Base-by-base conservation (phyloP, 2,797 vertebrate genomes). In the Phoebastria nigripes region DNA sequence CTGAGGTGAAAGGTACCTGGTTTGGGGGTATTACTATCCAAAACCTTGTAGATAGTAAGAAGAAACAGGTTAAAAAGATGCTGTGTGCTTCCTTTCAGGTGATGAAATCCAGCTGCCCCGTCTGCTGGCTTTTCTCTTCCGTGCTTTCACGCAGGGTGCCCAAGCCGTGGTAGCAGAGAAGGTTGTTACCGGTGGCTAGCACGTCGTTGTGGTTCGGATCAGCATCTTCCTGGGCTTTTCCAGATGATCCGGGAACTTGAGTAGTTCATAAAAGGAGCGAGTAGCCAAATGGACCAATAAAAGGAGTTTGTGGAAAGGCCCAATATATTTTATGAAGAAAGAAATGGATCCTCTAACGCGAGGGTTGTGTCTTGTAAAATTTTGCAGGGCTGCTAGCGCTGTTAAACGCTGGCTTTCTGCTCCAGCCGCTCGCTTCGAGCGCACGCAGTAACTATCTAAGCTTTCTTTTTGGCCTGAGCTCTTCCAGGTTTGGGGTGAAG, bases 281-380 rank as follows among this genome's bases (percentile, higher is more conserved):
- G 61, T 95, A 95, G 93, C 93, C 94, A 97, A 96, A 94, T 65
- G 95, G 94, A 96, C 94, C 94, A 93, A 93, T 95, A 95, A 96
- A 96, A 91, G 62, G 62, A 81, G 89, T 35, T 95, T 93, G 93
- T 96, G 89, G 95, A 90, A 94, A 90, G 79, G 94, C 82, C 90
- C 61, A 54, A 58, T 94, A 92, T 96, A 96, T 95, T 97, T 96
- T 96, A 94, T 86, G 82, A 94, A 96, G 95, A 95, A 94, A 94
- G 89, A 96, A 96, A 86, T 83, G 92, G 82, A 89, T 96, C 82
- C 84, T 96, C 84, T 93, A 97, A 97, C 4, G 3, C 0, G 66
- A 97, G 94, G 82, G 93, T 82, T 96, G 92, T 96, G 94, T 91
- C 93, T 95, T 97, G 92, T 96, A 95, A 95, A 96, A 59, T 76